phyloP scores from a whole-genome alignment of 2,797 vertebrate genomes.

The Neosilurus hyrtlii region DNA sequence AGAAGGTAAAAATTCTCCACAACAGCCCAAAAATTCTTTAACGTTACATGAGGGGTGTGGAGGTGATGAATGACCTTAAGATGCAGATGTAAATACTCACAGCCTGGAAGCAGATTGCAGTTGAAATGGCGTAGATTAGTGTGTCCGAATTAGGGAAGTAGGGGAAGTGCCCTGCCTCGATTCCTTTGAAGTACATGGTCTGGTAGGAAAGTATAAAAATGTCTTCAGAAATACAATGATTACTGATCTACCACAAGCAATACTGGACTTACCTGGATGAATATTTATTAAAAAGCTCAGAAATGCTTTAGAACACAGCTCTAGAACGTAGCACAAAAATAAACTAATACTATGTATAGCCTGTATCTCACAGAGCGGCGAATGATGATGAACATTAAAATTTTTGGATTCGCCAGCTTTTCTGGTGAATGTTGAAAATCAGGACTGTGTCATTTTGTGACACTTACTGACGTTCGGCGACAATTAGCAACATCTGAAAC shows the following conservation, averaged over 20 bases:
- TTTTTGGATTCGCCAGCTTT: no score
- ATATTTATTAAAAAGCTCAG: no score
- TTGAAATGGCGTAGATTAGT: constrained; percentile 91
- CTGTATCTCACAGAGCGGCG: no score
- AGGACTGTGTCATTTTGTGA: no score
- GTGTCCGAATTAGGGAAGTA: constrained; percentile 96
- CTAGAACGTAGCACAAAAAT: neutral
- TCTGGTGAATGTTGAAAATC: no score
- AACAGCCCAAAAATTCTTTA: neutral
- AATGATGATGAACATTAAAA: no score
- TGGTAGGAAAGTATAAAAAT: constrained; percentile 55
- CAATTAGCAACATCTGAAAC: no score
- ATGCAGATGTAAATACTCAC: constrained; percentile 70
- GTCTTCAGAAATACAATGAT: neutral
- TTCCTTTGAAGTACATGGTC: constrained; percentile 98
- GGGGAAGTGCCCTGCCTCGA: constrained; percentile 90
- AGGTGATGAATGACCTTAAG: neutral
- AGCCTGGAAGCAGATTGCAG: constrained; percentile 97
- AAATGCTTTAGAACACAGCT: neutral
- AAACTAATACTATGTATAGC: neutral
- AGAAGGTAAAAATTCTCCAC: no score
- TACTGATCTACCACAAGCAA: neutral
- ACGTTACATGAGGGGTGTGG: neutral
- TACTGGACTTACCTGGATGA: no score
- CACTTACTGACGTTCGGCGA: no score